phyloP scores from a whole-genome alignment of 2,797 vertebrate species.

The Parotocinclus haroldoi region DNA sequence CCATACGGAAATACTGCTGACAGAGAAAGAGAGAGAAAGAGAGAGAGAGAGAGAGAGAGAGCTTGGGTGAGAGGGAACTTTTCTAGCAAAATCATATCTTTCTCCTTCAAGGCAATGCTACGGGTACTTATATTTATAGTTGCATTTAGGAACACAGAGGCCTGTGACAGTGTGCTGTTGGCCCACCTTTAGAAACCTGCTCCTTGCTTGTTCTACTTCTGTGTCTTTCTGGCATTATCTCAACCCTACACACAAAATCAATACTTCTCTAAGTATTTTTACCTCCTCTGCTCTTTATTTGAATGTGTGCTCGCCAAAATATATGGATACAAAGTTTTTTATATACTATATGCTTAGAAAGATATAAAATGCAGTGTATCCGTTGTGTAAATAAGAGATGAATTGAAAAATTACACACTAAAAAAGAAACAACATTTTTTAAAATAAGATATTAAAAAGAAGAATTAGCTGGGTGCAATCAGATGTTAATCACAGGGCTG shows the following conservation, averaged over 20 bases:
- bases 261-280: conserved; percentile 44
- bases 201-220: conserved; percentile 52
- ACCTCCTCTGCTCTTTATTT: conserved; percentile 27
- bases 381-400: background rate
- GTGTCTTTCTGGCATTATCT: conserved; percentile 37
- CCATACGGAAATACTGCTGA: conserved; percentile 74
- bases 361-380: background rate
- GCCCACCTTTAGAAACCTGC: conserved; percentile 54
- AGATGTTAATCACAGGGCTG: too few species aligned
- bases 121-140: conserved; percentile 72
- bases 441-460: too few species aligned
- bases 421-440: background rate
- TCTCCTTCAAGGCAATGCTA: conserved; percentile 63
- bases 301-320: conserved; percentile 33
- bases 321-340: conserved; percentile 20
- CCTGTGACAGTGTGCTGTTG: conserved; percentile 59
- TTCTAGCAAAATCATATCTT: conserved; percentile 68
- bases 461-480: background rate
- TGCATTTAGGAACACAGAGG: conserved; percentile 64
- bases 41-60: background rate
- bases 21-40: conserved; percentile 57
- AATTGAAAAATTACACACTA: background rate
- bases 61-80: conserved; percentile 48
- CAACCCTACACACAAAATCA: conserved; percentile 37
- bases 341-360: conserved; percentile 7